A percentile compares a stretch with the other conserved stretches of the same genome.
Evolutionary conservation across 2,797 vertebrate genomes (phyloP).

Genomic region (Pangasius djambal): DNA sequence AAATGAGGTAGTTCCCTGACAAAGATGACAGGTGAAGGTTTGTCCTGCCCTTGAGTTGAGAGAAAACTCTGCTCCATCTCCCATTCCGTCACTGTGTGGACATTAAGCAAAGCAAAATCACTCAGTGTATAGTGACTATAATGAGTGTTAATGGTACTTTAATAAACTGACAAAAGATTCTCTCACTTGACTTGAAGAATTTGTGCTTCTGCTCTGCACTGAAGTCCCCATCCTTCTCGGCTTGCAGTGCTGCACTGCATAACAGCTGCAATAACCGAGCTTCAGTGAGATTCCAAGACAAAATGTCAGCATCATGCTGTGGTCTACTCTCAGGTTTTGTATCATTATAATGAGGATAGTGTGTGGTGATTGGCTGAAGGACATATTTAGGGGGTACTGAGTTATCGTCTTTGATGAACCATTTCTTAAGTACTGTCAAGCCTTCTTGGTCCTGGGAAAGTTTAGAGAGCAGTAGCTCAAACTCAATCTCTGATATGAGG

Average conservation of each 20-base stretch:
- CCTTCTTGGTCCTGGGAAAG: constrained; percentile 66
- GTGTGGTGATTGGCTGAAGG: constrained; percentile 77
- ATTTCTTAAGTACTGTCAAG: constrained; percentile 68
- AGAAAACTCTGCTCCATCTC: constrained; percentile 78
- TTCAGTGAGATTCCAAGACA: constrained; percentile 68
- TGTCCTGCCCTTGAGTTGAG: background rate
- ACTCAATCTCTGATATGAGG: constrained; percentile 73
- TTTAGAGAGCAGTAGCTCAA: constrained; percentile 74
- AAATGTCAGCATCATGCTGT: constrained; percentile 52
- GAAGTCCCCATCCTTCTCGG: constrained; percentile 71
- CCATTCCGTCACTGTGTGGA: constrained; percentile 71
- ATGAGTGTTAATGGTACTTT: background rate
- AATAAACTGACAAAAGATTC: background rate
- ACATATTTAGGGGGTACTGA: constrained; percentile 74
- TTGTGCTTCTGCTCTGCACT: constrained; percentile 67
- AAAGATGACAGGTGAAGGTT: constrained; percentile 70
- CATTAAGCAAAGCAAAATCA: constrained; percentile 34
- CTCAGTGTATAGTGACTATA: background rate
- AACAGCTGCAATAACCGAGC: constrained; percentile 69
- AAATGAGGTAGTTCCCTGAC: constrained; percentile 74
- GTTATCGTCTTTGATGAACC: constrained; percentile 80
- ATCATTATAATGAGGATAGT: constrained; percentile 70
- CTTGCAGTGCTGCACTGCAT: constrained; percentile 67
- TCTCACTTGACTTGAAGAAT: constrained; percentile 79
- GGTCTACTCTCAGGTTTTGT: constrained; percentile 59